Evolutionary conservation across 2,113 vertebrate genomes (phyloP).

Genomic region (Cephalophus harveyi): DNA sequence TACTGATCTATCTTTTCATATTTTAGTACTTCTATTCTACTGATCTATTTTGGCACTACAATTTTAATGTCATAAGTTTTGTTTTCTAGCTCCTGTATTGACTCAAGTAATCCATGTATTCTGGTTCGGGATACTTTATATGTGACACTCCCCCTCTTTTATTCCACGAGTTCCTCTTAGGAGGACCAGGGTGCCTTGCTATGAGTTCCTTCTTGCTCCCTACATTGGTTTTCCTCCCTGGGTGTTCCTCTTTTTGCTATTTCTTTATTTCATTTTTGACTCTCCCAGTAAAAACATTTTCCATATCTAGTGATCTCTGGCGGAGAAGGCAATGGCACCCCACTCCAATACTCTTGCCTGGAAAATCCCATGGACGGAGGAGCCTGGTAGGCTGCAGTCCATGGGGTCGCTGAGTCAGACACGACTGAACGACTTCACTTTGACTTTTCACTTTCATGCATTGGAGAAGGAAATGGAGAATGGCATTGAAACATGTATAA

Average conservation of each 20-base stretch:
- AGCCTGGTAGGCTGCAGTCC: too few relatives aligned
- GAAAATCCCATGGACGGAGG: too few relatives aligned
- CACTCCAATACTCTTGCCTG: too few relatives aligned
- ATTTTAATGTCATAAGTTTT: too few relatives aligned
- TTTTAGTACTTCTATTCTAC: background rate
- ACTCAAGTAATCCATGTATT: background rate
- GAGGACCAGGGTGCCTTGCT: background rate
- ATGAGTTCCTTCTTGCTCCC: background rate
- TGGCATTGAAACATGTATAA: too few relatives aligned
- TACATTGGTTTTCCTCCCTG: background rate
- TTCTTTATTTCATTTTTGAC: background rate
- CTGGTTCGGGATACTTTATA: background rate
- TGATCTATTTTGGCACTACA: background rate
- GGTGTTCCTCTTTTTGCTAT: background rate
- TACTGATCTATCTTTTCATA: background rate
- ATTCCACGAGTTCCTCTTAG: background rate
- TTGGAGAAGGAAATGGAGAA: too few relatives aligned
- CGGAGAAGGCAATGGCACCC: too few relatives aligned
- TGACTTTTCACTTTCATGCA: too few relatives aligned
- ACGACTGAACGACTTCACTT: too few relatives aligned
- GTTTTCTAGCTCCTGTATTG: background rate
- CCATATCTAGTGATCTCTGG: background rate
- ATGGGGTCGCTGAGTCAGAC: accelerated
- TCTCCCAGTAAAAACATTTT: background rate
- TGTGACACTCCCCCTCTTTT: background rate